A percentile compares a stretch with the other conserved stretches of the same genome.
phyloP scores from a whole-genome alignment of 2,797 vertebrate genomes.

The Cercopithecus diana region DNA sequence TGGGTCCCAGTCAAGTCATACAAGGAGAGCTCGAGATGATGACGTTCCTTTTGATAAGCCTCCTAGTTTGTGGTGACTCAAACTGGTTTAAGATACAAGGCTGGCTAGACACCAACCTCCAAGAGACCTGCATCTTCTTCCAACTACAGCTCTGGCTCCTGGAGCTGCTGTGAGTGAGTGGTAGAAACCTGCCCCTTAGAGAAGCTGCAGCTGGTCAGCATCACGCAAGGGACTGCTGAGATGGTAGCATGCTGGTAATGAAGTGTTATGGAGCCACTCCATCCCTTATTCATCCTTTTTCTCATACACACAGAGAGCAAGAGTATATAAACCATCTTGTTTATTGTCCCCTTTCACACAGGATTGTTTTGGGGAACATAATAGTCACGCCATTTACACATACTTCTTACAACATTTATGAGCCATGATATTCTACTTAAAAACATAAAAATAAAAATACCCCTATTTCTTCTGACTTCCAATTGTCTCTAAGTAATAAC shows the following conservation, averaged over 20 bases:
- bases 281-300: neutral
- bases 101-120: neutral
- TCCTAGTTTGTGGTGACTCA: neutral
- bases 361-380: neutral
- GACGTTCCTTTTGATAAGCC: neutral
- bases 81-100: neutral
- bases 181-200: neutral
- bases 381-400: neutral
- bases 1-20: neutral
- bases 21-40: neutral
- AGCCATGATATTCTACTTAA: neutral
- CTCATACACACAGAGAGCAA: neutral
- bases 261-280: neutral
- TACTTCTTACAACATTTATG: neutral
- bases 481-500: neutral
- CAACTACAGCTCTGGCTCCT: no score
- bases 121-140: neutral
- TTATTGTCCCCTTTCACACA: neutral
- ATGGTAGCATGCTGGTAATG: neutral
- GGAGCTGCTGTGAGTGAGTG: fast-evolving
- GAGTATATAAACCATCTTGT: neutral
- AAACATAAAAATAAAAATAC: neutral
- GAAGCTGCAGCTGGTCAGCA: neutral
- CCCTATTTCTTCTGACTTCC: neutral
- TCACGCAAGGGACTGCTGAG: neutral